Base-by-base conservation (phyloP, 2,888 invertebrate species). In the Phragmatobia fuliginosa region DNA sequence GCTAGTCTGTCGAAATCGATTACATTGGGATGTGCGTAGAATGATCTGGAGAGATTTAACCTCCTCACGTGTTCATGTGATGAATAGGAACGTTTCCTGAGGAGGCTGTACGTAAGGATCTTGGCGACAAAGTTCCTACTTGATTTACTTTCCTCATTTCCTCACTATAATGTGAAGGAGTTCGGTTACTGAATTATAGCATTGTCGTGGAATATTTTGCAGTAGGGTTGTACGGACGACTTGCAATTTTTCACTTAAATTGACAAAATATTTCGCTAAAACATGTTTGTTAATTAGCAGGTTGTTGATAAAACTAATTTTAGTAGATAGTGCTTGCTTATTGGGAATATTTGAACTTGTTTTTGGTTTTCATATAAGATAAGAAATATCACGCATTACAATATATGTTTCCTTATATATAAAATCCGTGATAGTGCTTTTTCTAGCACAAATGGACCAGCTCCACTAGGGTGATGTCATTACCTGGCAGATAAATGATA, bases 31-130 rank as follows among this genome's bases (percentile, higher is more conserved):
- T 78, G 77, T 67, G 70, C 77, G 74, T 72, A 75, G 80, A 72
- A 78, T 74, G 60, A 25, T 63, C 45, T 31, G 58, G 31, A 52
- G 33, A 72, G 75, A 75, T 77, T 77, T 65, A 85, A 84, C 80
- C 82, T 68, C 73, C 81, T 82, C 82, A 80, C 78, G 82, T 80
- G 77, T 81, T 75, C 78, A 52, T 73, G 72, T 89, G 88, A 89
- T 85, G 84, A 81, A 88, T 88, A 78, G 83, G 74, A 74, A 75
- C 77, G 73, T 73, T 75, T 68, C 73, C 71, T 63, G 68, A 70
- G 74, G 74, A 74, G 71, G 78, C 76, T 73, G 38, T 68, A 68
- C 72, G 66, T 66, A 60, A 72, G 62, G 68, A 78, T 75, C 65
- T 68, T 36, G 66, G 75, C 75, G 77, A 79, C 78, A 77, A 81